Evolutionary conservation across 2,797 vertebrate species (phyloP).

Genomic region (Danio tinwini): DNA sequence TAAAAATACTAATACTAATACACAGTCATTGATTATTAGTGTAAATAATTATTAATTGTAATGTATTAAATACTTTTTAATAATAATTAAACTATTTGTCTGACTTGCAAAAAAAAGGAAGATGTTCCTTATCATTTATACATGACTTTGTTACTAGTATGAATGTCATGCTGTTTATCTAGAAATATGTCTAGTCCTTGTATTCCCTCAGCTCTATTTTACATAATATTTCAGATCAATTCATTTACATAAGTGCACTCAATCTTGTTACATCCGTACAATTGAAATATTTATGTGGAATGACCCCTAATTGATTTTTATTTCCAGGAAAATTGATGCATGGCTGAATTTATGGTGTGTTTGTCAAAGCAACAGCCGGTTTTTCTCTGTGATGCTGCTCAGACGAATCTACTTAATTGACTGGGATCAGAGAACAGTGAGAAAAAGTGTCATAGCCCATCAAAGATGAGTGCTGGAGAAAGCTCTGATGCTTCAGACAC

Average conservation of each 20-base stretch:
- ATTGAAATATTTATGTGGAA: conserved; percentile 34
- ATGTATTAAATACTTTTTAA: no score
- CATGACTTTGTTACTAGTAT: no score
- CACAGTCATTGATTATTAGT: no score
- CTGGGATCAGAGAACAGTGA: conserved; percentile 66
- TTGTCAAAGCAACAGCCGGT: conserved; percentile 40
- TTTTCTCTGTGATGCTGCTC: conserved; percentile 32
- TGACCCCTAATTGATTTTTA: conserved; percentile 27
- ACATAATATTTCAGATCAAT: conserved; percentile 14
- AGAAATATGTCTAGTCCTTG: background rate
- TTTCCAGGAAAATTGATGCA: conserved; percentile 33
- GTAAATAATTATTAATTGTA: no score
- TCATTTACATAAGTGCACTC: conserved; percentile 8
- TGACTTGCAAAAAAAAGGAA: no score
- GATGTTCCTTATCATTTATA: no score
- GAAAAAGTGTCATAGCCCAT: conserved; percentile 69
- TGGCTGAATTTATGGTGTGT: conserved; percentile 26
- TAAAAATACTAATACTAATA: no score
- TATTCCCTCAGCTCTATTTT: conserved; percentile 1
- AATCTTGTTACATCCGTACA: background rate
- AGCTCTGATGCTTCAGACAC: conserved; percentile 85
- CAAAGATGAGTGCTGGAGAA: conserved; percentile 81
- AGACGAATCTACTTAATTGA: conserved; percentile 48
- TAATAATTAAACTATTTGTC: no score
- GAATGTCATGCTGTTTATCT: background rate